Percentiles rank a stretch among this genome's conserved stretches.
phyloP scores from a whole-genome alignment of 2,797 vertebrate genomes.

The Nannoperca obscura region DNA sequence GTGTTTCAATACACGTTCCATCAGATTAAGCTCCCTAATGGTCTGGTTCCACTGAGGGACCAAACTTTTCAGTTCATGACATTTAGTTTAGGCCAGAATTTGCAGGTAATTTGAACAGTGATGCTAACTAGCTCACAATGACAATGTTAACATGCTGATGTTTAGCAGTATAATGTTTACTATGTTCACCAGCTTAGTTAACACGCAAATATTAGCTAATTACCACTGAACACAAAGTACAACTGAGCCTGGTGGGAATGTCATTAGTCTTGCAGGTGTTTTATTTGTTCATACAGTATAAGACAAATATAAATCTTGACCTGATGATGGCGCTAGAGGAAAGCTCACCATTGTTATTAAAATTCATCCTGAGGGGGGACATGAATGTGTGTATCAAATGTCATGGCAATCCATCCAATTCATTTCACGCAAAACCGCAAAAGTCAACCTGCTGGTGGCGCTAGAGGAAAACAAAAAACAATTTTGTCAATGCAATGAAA shows the following conservation, averaged over 20 bases:
- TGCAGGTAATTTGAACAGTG: background rate
- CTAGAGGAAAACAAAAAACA: background rate
- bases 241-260: background rate
- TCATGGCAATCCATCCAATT: background rate
- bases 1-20: conserved; percentile 70
- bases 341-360: background rate
- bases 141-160: background rate
- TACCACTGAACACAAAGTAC: background rate
- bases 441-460: background rate
- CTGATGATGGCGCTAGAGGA: background rate
- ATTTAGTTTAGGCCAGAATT: conserved; percentile 18
- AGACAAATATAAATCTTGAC: background rate
- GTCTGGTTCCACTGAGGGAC: conserved; percentile 35
- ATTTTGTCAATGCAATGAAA: background rate
- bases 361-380: background rate
- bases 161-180: background rate
- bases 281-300: background rate
- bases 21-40: conserved; percentile 68
- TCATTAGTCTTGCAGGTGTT: background rate
- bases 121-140: background rate
- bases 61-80: conserved; percentile 32
- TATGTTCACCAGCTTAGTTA: background rate
- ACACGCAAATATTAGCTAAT: background rate
- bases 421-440: background rate
- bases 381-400: background rate